Percentiles rank a stretch among this genome's conserved stretches.
These are phyloP conservation scores for Cyprinus carpio DNA, from an alignment of 2,113 vertebrate species.

Conservation along the genomic window DNA sequence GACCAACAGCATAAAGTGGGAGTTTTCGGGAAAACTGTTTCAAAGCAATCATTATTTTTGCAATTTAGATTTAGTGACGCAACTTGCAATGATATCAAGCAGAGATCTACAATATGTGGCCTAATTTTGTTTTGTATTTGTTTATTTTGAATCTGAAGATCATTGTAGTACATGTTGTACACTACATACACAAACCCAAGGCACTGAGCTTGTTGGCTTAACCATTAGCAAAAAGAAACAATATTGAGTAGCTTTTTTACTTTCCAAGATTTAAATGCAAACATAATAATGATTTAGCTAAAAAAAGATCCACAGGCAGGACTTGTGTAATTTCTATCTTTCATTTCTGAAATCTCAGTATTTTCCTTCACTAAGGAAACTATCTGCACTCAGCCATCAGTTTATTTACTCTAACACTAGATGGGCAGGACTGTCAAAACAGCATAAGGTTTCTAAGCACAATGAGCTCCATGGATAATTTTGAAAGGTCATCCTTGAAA, in stretches of 20 bases:
- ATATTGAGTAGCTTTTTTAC: background rate
- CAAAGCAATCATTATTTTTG: background rate
- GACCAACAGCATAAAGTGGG: background rate
- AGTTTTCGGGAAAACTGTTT: background rate
- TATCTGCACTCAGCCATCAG: background rate
- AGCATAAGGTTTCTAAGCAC: background rate
- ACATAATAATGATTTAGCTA: background rate
- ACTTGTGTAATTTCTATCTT: background rate
- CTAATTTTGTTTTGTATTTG: conserved; percentile 43
- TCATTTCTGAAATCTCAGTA: background rate
- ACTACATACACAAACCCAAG: background rate
- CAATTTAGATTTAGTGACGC: background rate
- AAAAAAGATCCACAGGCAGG: background rate
- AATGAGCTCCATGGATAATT: background rate
- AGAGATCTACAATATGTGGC: background rate
- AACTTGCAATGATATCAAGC: background rate
- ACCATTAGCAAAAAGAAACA: background rate
- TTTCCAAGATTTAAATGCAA: background rate
- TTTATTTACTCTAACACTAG: background rate
- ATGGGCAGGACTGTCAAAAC: background rate
- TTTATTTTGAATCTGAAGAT: conserved; percentile 55
- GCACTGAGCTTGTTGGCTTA: background rate
- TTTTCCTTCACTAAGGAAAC: background rate
- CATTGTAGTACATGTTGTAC: conserved; percentile 9
- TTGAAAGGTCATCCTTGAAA: background rate